Conservation (phyloP, 2,888 invertebrate genomes). For the Catonia carolina region DNA sequence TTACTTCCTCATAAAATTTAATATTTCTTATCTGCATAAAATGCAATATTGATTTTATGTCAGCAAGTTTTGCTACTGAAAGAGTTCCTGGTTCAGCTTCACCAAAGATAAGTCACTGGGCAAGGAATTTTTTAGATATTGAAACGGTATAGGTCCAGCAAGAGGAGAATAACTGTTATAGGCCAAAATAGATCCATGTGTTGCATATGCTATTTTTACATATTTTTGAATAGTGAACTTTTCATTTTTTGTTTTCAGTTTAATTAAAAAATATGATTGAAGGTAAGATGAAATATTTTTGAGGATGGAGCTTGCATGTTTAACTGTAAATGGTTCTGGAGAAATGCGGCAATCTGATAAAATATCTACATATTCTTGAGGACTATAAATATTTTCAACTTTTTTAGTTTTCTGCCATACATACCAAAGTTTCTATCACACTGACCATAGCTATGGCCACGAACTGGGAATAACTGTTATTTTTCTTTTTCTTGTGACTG, state of each 20-base stretch:
- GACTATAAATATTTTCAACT: background rate
- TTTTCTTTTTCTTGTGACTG: background rate
- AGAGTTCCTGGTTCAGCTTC: too few species aligned
- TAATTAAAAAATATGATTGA: background rate
- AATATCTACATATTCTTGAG: background rate
- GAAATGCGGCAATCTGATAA: background rate
- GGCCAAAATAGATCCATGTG: background rate
- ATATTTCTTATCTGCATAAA: too few species aligned
- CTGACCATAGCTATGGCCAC: conserved; percentile 1
- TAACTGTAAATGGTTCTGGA: background rate
- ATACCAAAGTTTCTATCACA: conserved; percentile 1
- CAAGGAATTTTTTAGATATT: too few species aligned
- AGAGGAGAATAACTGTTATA: background rate
- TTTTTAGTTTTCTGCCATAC: background rate
- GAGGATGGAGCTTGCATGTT: background rate
- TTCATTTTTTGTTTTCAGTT: background rate
- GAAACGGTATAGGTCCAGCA: too few species aligned
- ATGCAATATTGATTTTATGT: too few species aligned
- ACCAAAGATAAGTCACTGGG: too few species aligned
- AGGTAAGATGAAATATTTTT: background rate
- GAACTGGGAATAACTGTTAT: background rate
- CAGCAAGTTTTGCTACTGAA: too few species aligned
- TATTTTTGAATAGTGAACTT: background rate
- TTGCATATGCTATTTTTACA: background rate
- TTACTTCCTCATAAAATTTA: too few species aligned